These are phyloP conservation scores for Nephrotoma flavescens DNA, from an alignment of 2,888 invertebrate genomes.

Conservation along the genomic window DNA sequence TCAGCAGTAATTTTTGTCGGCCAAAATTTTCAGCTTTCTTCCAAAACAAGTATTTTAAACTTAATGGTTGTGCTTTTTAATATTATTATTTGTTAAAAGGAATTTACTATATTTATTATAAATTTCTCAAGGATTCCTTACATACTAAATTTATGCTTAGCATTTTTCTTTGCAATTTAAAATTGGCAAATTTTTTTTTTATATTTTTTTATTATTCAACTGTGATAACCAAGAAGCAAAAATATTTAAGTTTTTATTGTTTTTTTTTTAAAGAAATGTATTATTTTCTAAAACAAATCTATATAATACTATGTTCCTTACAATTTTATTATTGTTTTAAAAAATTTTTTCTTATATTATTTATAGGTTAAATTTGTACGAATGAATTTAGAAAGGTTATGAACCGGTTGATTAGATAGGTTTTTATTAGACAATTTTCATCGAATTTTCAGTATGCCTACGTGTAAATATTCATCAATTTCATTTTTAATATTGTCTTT, in stretches of 20 bases:
- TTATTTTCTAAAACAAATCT: neutral
- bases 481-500: neutral
- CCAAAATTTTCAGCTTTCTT: neutral
- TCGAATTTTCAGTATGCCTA: neutral
- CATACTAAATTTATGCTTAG: neutral
- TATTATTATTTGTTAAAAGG: neutral
- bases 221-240: neutral
- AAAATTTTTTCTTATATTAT: neutral
- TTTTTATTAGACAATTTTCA: neutral
- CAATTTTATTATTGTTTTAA: neutral
- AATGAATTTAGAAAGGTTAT: neutral
- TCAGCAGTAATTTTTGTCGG: neutral
- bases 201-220: neutral
- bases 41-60: neutral
- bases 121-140: neutral
- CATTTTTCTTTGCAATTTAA: neutral
- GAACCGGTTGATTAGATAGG: neutral
- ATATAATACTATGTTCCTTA: neutral
- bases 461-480: neutral
- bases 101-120: neutral
- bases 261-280: neutral
- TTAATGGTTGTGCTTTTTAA: neutral
- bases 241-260: neutral
- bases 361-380: neutral
- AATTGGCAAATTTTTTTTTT: neutral